phyloP scores from a whole-genome alignment of 2,888 invertebrate genomes.

The Nebria brevicollis region DNA sequence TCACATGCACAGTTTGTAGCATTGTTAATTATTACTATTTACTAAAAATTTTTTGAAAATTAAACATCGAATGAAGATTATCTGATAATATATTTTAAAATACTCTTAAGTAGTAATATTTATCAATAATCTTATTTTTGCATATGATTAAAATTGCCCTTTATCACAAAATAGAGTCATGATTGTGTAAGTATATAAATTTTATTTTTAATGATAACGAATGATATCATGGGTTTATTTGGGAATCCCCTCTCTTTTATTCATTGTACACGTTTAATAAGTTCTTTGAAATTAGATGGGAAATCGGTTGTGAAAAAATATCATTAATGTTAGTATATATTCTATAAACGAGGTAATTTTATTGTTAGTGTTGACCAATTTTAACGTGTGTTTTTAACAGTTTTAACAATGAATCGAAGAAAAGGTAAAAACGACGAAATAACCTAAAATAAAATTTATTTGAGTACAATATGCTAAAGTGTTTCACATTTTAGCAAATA shows the following conservation, averaged over 20 bases:
- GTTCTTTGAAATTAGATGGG: no score
- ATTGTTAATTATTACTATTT: neutral
- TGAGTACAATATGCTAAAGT: neutral
- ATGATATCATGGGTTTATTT: conserved; percentile 10
- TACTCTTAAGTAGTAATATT: neutral
- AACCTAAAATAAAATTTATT: neutral
- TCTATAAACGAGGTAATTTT: neutral
- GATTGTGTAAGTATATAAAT: neutral
- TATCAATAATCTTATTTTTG: neutral
- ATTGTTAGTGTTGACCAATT: neutral
- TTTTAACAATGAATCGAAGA: conserved; percentile 2
- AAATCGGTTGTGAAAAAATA: no score
- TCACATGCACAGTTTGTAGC: no score
- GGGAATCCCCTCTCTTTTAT: conserved; percentile 3
- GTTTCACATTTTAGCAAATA: neutral
- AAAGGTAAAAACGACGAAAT: neutral
- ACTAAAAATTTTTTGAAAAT: neutral
- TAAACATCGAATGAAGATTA: neutral
- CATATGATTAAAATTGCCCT: neutral
- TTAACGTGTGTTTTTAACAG: neutral
- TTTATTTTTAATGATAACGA: neutral
- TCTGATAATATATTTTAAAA: neutral
- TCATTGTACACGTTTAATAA: neutral
- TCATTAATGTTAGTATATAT: no score
- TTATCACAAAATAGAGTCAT: neutral